These are phyloP conservation scores for Biston betularia DNA, from an alignment of 2,888 invertebrate species.

Conservation along the genomic window DNA sequence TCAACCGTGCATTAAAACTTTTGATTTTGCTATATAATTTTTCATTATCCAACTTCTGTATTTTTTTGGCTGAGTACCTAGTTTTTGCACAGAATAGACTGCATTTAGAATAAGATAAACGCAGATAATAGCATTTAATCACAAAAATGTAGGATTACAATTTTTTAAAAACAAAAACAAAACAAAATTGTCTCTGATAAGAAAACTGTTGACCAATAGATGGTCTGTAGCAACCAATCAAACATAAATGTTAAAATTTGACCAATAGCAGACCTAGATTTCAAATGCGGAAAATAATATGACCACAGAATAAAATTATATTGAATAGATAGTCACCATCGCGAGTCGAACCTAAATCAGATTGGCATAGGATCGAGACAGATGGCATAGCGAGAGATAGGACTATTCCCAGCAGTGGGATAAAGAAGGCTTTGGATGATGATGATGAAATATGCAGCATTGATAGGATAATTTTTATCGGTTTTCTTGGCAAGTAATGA, in stretches of 20 bases:
- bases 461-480: constrained; percentile 18
- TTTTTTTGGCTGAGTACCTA: neutral
- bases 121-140: neutral
- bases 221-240: constrained; percentile 47
- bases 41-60: neutral
- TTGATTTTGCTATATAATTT: neutral
- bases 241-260: constrained; percentile 27
- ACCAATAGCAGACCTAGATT: constrained; percentile 2
- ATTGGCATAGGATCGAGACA: too few species aligned
- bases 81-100: neutral
- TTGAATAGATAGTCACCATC: too few species aligned
- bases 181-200: constrained; percentile 51
- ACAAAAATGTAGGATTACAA: neutral
- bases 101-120: neutral
- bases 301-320: neutral
- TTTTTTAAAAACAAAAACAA: constrained; percentile 36
- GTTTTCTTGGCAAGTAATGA: neutral
- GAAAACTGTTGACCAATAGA: constrained; percentile 45
- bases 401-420: too few species aligned
- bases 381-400: too few species aligned
- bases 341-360: too few species aligned
- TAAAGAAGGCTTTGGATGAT: too few species aligned
- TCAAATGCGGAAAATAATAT: neutral
- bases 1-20: constrained; percentile 34
- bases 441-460: too few species aligned